Evolutionary conservation across 2,888 invertebrate genomes (phyloP), one percentile per base, ranked within the genome.

Genomic region (Melolontha melolontha): DNA sequence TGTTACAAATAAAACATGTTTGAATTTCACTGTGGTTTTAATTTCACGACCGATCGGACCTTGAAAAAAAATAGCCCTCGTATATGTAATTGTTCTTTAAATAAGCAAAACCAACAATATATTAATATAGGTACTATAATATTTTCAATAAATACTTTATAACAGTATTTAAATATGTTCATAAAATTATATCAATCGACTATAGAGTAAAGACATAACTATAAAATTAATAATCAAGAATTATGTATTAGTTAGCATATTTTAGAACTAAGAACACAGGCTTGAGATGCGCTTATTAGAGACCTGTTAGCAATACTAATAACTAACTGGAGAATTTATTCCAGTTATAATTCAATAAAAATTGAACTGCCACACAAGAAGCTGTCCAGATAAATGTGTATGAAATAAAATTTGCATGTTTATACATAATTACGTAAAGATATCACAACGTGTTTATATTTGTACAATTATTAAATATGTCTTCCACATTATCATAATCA

Each of bases 71-170:
- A n/a, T n/a, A n/a, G n/a, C n/a, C n/a, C n/a, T n/a, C n/a, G n/a
- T n/a, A n/a, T n/a, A n/a, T n/a, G n/a, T n/a, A n/a, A n/a, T n/a
- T n/a, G n/a, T n/a, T n/a, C n/a, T n/a, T n/a, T n/a, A n/a, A n/a
- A n/a, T n/a, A n/a, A n/a, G n/a, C n/a, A n/a, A n/a, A n/a, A n/a
- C n/a, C n/a, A n/a, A n/a, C n/a, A n/a, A n/a, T n/a, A n/a, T n/a
- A n/a, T n/a, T n/a, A n/a, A n/a, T n/a, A n/a, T n/a, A n/a, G n/a
- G n/a, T n/a, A n/a, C n/a, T n/a, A n/a, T n/a, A n/a, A n/a, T n/a
- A n/a, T n/a, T n/a, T n/a, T n/a, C 29, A 29, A 29, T 29, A 29
- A 29, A 29, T 6, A 84, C 87, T 47, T 16, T 47, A 47, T 16
- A 47, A 47, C 17, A 17, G 47, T 8, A 47, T 47, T 16, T 4